Base-by-base conservation (phyloP, 2,113 vertebrate genomes). In the Esox niger region DNA sequence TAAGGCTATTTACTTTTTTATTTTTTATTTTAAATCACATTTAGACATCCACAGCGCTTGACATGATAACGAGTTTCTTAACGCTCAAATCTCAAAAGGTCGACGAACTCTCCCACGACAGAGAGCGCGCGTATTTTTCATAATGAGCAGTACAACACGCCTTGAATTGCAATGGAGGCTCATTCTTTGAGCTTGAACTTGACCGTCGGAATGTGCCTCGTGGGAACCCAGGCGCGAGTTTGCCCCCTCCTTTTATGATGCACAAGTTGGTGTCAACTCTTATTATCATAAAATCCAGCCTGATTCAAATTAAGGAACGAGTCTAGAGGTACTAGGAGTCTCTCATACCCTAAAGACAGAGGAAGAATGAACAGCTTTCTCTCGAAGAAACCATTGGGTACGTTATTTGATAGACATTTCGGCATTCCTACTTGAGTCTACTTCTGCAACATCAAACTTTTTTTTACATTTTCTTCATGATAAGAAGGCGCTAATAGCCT, bases 181-280 rank as follows among this genome's bases (percentile, higher is more conserved):
- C 68, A 76, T 71, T 84, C 82, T 81, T 85, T 90, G 89, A 90
- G 89, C 88, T 90, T 92, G 91, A 92, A 92, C 91, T 91, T 91
- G 90, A 91, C 86, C 88, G 86, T 9, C 80, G 81, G 86, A 88
- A 84, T 85, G 86, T 68, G 86, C 83, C 75, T 85, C 87, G 86
- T 91, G 90, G 87, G 91, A 92, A 91, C 83, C 75, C 76, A 49
- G 82, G 76, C 83, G 80, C 62, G 63, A 69, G 79, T 75, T 67
- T 85, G 82, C 73, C 87, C 86, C 69, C 70, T 76, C 82, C 69
- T 87, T 88, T 91, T 77, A 88, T 32, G 73, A 79, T 68, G 84
- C 83, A 66, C 82, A 78, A 85, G 83, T 82, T 84, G 80, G 86
- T 88, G 90, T 91, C 89, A 87, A 70, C 79, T 75, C 81, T 87